Evolutionary conservation across 2,113 vertebrate species (phyloP).

Genomic region (Xiphorhynchus elegans): DNA sequence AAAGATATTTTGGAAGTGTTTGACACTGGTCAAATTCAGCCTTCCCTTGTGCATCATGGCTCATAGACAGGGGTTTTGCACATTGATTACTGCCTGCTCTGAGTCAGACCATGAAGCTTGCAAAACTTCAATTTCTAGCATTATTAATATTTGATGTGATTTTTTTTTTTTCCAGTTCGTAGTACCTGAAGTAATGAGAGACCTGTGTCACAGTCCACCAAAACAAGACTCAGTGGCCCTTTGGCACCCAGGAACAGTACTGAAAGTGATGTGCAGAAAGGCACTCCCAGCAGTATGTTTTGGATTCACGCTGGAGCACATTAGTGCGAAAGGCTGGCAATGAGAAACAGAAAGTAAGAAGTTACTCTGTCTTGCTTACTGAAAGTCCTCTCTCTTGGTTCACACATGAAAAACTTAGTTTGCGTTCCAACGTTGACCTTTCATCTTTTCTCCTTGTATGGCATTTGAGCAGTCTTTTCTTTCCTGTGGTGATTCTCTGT

Average conservation of each 20-base stretch:
- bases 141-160: background rate
- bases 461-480: background rate
- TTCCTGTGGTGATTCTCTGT: background rate
- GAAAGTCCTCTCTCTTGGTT: fast-evolving
- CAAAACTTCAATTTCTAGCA: background rate
- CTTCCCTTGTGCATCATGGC: background rate
- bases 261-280: background rate
- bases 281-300: background rate
- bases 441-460: background rate
- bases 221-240: background rate
- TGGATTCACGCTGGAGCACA: background rate
- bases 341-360: background rate
- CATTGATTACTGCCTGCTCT: background rate
- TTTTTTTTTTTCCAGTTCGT: background rate
- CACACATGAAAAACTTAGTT: background rate
- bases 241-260: background rate
- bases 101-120: background rate
- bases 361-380: background rate
- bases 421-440: background rate
- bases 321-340: background rate
- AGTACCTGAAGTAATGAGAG: background rate
- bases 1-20: background rate
- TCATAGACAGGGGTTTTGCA: background rate
- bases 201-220: background rate
- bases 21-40: background rate